Conservation (phyloP, 2,888 invertebrate genomes). For the Laothoe populi region DNA sequence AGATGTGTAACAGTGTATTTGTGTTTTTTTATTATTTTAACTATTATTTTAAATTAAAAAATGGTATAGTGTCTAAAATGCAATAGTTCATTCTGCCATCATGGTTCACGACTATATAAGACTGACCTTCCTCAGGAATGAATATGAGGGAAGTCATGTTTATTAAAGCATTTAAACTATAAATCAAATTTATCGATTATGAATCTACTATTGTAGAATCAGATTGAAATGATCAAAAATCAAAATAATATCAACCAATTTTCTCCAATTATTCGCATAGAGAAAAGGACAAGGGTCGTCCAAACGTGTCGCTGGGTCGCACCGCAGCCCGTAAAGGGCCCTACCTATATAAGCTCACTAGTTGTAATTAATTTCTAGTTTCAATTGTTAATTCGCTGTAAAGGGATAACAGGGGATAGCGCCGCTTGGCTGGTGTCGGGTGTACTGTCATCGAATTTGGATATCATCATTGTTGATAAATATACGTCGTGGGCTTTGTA, state of each 20-base stretch:
- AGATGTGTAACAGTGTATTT: no score
- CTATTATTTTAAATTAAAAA: no score
- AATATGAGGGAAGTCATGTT: no score
- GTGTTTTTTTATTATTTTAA: no score
- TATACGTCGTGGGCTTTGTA: no score
- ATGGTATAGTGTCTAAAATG: no score
- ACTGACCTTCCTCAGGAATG: no score
- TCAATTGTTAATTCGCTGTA: constrained; percentile 70
- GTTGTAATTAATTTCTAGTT: constrained; percentile 76
- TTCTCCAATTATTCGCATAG: neutral
- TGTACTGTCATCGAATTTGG: constrained; percentile 33
- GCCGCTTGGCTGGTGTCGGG: constrained; percentile 27
- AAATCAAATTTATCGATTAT: no score
- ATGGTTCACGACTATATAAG: no score
- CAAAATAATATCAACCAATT: neutral
- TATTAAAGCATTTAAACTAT: no score
- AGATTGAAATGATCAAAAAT: neutral
- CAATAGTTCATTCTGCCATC: no score
- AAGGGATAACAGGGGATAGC: constrained; percentile 46
- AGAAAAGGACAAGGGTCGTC: constrained; percentile 40
- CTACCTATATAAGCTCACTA: constrained; percentile 60
- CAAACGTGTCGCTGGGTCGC: constrained; percentile 42
- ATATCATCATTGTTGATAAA: no score
- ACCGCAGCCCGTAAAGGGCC: constrained; percentile 55
- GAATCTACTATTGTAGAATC: neutral